These are phyloP conservation scores for Falco peregrinus DNA, from an alignment of 2,797 vertebrate genomes.

Conservation along the genomic window DNA sequence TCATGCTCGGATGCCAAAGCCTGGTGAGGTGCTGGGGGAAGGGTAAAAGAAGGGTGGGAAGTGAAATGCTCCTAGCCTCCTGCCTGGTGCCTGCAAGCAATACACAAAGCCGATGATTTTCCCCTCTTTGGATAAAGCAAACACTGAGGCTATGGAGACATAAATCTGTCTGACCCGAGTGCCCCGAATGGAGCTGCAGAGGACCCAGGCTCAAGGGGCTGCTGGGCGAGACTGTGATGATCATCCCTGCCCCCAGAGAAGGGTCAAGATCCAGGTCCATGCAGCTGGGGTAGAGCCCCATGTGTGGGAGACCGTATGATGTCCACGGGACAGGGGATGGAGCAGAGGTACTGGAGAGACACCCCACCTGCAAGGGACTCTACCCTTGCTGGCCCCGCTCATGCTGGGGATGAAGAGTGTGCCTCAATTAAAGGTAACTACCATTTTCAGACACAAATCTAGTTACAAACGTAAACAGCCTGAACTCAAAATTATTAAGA, in stretches of 20 bases:
- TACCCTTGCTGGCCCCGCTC: rapidly evolving
- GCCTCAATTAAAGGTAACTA: rapidly evolving
- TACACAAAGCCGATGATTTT: background rate
- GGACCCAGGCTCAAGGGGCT: background rate
- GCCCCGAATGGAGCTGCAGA: background rate
- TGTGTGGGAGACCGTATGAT: rapidly evolving
- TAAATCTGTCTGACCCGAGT: background rate
- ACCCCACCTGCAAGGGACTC: too few species aligned
- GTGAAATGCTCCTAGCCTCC: background rate
- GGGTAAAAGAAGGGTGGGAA: background rate
- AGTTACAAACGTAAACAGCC: background rate
- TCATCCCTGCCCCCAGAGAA: background rate
- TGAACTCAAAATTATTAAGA: background rate
- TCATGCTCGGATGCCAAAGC: background rate
- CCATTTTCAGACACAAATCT: background rate
- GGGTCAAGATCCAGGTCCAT: too few species aligned
- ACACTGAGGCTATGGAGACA: rapidly evolving
- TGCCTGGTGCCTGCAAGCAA: background rate
- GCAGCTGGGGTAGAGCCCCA: background rate
- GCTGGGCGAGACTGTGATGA: background rate
- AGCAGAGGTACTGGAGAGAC: background rate
- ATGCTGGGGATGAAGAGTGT: rapidly evolving
- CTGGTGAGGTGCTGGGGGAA: background rate
- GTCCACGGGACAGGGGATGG: background rate
- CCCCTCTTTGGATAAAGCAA: background rate